Evolutionary conservation across 2,113 vertebrate species (phyloP).

Genomic region (Salvelinus alpinus): DNA sequence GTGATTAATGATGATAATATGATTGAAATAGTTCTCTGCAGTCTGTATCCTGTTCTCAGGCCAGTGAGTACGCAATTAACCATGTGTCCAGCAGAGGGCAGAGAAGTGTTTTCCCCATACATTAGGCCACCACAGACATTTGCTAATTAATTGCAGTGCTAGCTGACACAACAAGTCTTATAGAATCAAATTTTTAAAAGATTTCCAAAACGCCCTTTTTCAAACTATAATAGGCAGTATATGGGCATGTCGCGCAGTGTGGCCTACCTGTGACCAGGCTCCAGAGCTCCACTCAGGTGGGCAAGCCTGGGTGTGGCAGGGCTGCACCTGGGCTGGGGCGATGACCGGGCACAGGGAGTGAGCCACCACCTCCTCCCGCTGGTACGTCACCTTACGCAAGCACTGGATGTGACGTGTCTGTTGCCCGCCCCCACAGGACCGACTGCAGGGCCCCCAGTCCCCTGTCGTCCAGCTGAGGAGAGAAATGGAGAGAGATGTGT

Average conservation of each 20-base stretch:
- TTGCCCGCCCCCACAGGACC: slow-evolving; percentile 85
- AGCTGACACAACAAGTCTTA: background rate
- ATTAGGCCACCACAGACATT: background rate
- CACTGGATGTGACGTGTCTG: slow-evolving; percentile 85
- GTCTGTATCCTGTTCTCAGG: background rate
- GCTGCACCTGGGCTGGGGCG: slow-evolving; percentile 81
- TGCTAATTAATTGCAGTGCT: background rate
- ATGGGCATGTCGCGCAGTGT: background rate
- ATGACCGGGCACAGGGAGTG: slow-evolving; percentile 87
- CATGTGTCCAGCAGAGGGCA: slow-evolving; percentile 66
- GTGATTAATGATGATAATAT: background rate
- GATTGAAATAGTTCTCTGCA: background rate
- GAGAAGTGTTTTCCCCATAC: slow-evolving; percentile 44
- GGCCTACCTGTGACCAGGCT: slow-evolving; percentile 89
- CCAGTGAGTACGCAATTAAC: background rate
- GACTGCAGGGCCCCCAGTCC: slow-evolving; percentile 86
- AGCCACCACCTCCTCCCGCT: slow-evolving; percentile 79
- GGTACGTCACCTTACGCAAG: slow-evolving; percentile 84
- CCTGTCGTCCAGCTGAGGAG: slow-evolving; percentile 82
- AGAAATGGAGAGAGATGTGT: background rate
- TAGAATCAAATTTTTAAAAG: too few relatives aligned
- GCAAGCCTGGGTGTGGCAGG: slow-evolving; percentile 84
- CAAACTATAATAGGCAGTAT: background rate
- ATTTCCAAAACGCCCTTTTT: background rate
- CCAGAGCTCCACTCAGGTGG: slow-evolving; percentile 86